Conservation (phyloP, 2,888 invertebrate species). For the Andrena bucephala region DNA sequence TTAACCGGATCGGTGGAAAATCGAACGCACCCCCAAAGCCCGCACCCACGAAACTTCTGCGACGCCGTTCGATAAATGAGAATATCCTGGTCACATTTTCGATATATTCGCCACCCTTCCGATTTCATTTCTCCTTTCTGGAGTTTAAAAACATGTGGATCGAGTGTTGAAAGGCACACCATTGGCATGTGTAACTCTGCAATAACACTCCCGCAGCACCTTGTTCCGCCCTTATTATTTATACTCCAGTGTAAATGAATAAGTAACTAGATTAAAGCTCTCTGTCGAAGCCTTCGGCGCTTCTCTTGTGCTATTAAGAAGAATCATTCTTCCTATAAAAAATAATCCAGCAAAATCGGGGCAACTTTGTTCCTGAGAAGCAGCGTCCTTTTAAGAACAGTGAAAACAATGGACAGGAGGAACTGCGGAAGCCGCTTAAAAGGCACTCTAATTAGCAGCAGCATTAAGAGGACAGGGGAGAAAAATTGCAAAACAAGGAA, state of each 20-base stretch:
- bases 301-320: not conserved
- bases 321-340: slow-evolving; percentile 4
- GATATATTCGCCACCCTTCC: slow-evolving; percentile 26
- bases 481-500: slow-evolving; percentile 26
- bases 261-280: slow-evolving; percentile 24
- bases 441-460: slow-evolving; percentile 47
- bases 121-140: not conserved
- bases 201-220: not conserved
- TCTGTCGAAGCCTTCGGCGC: not conserved
- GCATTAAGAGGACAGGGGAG: slow-evolving; percentile 18
- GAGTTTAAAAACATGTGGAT: not conserved
- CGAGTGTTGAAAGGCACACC: not conserved
- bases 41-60: slow-evolving; percentile 40
- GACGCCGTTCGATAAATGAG: slow-evolving; percentile 40
- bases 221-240: not conserved
- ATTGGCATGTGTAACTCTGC: not conserved
- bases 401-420: slow-evolving; percentile 45
- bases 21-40: slow-evolving; percentile 15
- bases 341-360: slow-evolving; percentile 10
- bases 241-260: not conserved
- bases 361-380: slow-evolving; percentile 31
- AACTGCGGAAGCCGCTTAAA: slow-evolving; percentile 48
- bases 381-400: slow-evolving; percentile 33
- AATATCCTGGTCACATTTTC: slow-evolving; percentile 5
- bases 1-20: slow-evolving; percentile 18